Conservation (phyloP, 2,888 invertebrate species). For the Amphipoea lucens region DNA sequence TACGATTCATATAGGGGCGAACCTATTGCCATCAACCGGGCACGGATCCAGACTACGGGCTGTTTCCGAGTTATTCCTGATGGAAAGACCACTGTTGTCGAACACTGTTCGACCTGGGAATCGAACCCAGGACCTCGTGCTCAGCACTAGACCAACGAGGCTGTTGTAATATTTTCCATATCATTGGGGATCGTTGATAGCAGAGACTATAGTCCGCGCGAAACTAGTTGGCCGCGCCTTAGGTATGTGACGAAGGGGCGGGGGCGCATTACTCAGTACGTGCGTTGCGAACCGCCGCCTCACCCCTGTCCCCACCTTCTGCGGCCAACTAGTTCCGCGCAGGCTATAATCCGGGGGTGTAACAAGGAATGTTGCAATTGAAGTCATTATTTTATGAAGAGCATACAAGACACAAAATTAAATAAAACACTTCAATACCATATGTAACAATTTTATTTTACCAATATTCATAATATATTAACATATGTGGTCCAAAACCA, state of each 20-base stretch:
- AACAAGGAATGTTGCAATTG: neutral
- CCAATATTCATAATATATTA: conserved; percentile 91
- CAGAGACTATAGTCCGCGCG: neutral
- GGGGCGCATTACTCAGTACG: no score
- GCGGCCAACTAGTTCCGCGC: no score
- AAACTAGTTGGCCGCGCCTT: no score
- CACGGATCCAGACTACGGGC: neutral
- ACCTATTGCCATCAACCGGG: neutral
- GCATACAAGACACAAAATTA: conserved; percentile 1
- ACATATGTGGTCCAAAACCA: conserved; percentile 89
- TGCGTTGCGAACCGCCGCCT: no score
- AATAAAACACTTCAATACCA: conserved; percentile 78
- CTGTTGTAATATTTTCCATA: neutral
- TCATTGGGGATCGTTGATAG: neutral
- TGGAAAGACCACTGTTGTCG: no score
- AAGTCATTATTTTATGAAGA: neutral
- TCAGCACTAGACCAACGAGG: neutral
- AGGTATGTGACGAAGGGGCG: no score
- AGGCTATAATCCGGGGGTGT: neutral
- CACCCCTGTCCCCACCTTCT: no score
- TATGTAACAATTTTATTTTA: conserved; percentile 91
- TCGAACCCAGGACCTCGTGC: neutral
- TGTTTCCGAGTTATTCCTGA: neutral
- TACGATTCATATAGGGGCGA: neutral
- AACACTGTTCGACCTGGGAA: neutral